Evolutionary conservation across 2,888 invertebrate genomes (phyloP).

Genomic region (Leucania comma): DNA sequence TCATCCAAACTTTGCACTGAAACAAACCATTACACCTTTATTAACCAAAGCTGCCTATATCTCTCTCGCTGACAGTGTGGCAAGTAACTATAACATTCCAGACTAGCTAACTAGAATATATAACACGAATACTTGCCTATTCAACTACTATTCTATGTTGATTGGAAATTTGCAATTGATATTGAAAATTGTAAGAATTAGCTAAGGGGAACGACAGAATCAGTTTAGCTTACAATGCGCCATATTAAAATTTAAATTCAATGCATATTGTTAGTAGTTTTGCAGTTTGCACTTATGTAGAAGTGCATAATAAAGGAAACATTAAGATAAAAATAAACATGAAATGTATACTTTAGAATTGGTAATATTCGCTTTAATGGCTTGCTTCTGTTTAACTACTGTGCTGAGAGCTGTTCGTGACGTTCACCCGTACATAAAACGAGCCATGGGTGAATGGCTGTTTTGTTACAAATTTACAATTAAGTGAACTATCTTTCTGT

Average conservation of each 20-base stretch:
- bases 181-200: conserved; percentile 48
- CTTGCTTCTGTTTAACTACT: background rate
- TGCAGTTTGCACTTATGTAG: conserved; percentile 4
- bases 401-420: background rate
- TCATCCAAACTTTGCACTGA: conserved; percentile 15
- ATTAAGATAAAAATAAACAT: conserved; percentile 3
- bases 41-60: background rate
- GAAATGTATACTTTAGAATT: background rate
- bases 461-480: background rate
- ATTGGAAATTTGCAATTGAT: conserved; percentile 48
- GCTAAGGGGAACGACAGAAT: conserved; percentile 38
- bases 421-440: background rate
- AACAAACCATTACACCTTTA: conserved; percentile 6
- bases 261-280: conserved; percentile 16
- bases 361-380: background rate
- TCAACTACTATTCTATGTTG: conserved; percentile 50
- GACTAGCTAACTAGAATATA: conserved; percentile 46
- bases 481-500: background rate
- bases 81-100: conserved; percentile 49
- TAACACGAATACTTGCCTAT: conserved; percentile 41
- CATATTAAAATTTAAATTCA: conserved; percentile 35
- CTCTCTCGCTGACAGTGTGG: conserved; percentile 34
- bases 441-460: background rate
- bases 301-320: conserved; percentile 5
- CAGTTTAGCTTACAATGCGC: conserved; percentile 27